Evolutionary conservation across 2,113 vertebrate genomes (phyloP), one percentile per base, ranked within the genome.

Genomic region (Penelope pileata): DNA sequence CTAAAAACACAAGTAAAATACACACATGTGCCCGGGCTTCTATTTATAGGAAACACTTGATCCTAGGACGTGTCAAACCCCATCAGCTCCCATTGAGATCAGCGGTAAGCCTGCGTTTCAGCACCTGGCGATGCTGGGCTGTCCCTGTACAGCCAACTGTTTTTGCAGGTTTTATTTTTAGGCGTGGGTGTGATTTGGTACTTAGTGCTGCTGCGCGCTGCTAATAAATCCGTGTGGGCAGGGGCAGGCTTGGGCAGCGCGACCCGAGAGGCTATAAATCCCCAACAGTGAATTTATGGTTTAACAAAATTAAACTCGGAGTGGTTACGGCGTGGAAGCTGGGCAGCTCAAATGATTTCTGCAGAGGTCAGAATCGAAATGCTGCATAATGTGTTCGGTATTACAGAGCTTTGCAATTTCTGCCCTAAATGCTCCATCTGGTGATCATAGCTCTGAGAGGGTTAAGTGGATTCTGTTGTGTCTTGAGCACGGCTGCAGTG

Each of bases 371-470:
- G 73, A 8, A 24, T 51, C 82, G 74, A 90, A 91, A 80, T 58
- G 84, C 68, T 69, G 45, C 3, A 4, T 58, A 83, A 91, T 50
- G 42, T 76, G 54, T 62, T 56, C 6, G 21, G 51, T 38, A 32
- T 60, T 64, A 59, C 0, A 80, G 50, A 87, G 32, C 48, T 82
- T 69, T 18, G 51, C 8, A 23, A 53, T 12, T 85, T 84, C 78
- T 85, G 66, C 83, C 42, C 76, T 82, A 69, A 89, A 79, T 6
- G 6, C 62, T 88, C 60, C 74, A 89, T 95, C 87, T 91, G 94
- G 58, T 5, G 23, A 34, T 72, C 92, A 50, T 54, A 82, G 40
- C 36, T 84, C 40, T 0, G 75, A 90, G 75, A 83, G 27, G n/a
- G 69, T 72, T 87, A 77, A 40, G 66, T 58, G 67, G 50, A 34